Base-by-base conservation (phyloP, 2,113 vertebrate species). In the Irena cyanogastra region DNA sequence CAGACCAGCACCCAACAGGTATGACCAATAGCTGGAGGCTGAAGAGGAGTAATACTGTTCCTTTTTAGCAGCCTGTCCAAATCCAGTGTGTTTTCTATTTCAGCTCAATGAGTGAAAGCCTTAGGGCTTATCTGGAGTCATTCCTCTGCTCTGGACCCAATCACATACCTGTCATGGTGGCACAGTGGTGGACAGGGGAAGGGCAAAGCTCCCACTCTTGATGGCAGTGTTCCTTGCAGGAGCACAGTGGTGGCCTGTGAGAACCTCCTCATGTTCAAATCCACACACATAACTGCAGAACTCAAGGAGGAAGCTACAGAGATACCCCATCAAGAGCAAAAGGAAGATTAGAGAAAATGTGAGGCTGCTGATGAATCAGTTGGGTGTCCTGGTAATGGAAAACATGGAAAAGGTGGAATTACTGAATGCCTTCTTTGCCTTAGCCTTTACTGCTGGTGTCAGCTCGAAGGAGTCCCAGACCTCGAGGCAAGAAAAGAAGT, bases 101-200 rank as follows among this genome's bases (percentile, higher is more conserved):
- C 57, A 77, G 41, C 24, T 69, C 37, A 28, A 57, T 9, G n/a
- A 50, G n/a, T 65, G 28, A 69, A 65, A 90, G 61, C 13, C n/a
- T 66, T 41, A 39, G 72, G 37, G 74, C 23, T 80, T 52, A 33
- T 16, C 20, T 37, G 37, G 64, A 24, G 11, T 33, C 31, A 42
- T 16, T 77, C 6, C 31, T 56, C 64, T 11, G 7, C 3, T 64
- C 35, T 47, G 44, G 14, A 20, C 9, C 42, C 27, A 70, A 47
- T 20, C 71, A 33, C 3, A 1, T 6, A 10, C 14, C 27, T 8
- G 2, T 0, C 2, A 27, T 2, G 6, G 54, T 24, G 45, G 54
- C n/a, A 70, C 26, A 1, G 6, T 23, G 59, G 28, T 21, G 35
- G 33, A 63, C 21, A 3, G 5, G 4, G 26, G n/a, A 60, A 60